Evolutionary conservation across 2,113 vertebrate species (phyloP), one percentile per base, ranked within the genome.

Genomic region (Rhynchomys soricoides): DNA sequence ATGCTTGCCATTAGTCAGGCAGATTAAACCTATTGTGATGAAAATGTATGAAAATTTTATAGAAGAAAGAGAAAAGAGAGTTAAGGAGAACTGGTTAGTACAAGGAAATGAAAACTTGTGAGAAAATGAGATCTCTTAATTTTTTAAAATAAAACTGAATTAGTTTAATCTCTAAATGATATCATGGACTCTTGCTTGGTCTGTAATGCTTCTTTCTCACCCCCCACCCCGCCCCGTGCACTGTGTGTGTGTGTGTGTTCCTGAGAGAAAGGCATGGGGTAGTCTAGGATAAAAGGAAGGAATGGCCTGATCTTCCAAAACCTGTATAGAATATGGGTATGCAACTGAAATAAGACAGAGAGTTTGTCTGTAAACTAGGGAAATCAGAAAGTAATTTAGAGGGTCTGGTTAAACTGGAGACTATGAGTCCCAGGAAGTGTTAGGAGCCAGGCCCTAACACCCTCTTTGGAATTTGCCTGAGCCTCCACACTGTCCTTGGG

Each of bases 361-460:
- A 95, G 19, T 89, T 96, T 81, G 29, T 93, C 24, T 89, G 37
- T 75, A 96, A 81, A 48, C 34, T 34, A 96, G 59, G 45, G 57
- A 96, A 85, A 95, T 57, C 43, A 94, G 64, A 96, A 96, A 97
- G n/a, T 66, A 94, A 94, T 71, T 89, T 71, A 93, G 64, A 96
- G 7, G 37, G 17, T 43, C 57, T 87, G 26, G 90, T 85, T 82
- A 92, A 96, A 95, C 55, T 79, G 16, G 34, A 19, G 43, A 81
- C 86, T 81, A 75, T 94, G 66, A 95, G n/a, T 31, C 87, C 7
- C n/a, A n/a, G n/a, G n/a, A n/a, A n/a, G n/a, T n/a, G n/a, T n/a
- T n/a, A n/a, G n/a, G n/a, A n/a, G n/a, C n/a, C n/a, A n/a, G n/a
- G n/a, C n/a, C n/a, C n/a, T n/a, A n/a, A n/a, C n/a, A n/a, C n/a